Conservation (phyloP, 2,797 vertebrate species). For the Hoplostethus mediterraneus region DNA sequence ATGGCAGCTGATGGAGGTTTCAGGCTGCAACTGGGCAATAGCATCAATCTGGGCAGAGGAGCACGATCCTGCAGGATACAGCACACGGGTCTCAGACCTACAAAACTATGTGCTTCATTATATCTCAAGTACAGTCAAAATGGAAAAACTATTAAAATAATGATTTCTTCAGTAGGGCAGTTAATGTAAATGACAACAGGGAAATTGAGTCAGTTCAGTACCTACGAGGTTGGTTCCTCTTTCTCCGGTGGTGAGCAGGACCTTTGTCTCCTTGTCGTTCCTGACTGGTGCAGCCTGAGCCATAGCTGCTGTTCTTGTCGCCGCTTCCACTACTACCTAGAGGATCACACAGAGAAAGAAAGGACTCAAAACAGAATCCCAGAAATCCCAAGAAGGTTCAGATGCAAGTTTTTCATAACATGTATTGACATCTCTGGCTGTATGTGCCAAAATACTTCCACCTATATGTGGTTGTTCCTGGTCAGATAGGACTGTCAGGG, state of each 20-base stretch:
- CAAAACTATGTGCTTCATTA: not conserved
- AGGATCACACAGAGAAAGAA: constrained; percentile 18
- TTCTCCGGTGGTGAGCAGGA: constrained; percentile 86
- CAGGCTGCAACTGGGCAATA: constrained; percentile 86
- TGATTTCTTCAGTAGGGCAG: not conserved
- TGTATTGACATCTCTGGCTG: constrained; percentile 14
- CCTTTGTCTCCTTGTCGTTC: constrained; percentile 81
- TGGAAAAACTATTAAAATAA: not conserved
- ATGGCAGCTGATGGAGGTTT: constrained; percentile 88
- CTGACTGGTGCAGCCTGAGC: constrained; percentile 73
- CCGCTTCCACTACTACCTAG: constrained; percentile 82
- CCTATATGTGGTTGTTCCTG: constrained; percentile 13
- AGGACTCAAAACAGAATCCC: not conserved
- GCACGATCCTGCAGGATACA: constrained; percentile 85
- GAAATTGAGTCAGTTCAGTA: constrained; percentile 59
- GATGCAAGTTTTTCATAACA: constrained; percentile 17
- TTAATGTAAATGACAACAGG: not conserved
- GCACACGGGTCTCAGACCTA: constrained; percentile 15
- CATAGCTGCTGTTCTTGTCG: constrained; percentile 79
- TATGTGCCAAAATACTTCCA: constrained; percentile 2
- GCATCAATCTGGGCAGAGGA: constrained; percentile 85
- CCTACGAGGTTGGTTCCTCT: constrained; percentile 90
- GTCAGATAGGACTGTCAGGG: constrained; percentile 22
- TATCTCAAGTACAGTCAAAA: no score
- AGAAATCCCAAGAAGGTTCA: constrained; percentile 12